Percentiles rank a stretch among this genome's conserved stretches.
These are phyloP conservation scores for Crossocerus cetratus DNA, from an alignment of 2,888 invertebrate genomes.

Conservation along the genomic window DNA sequence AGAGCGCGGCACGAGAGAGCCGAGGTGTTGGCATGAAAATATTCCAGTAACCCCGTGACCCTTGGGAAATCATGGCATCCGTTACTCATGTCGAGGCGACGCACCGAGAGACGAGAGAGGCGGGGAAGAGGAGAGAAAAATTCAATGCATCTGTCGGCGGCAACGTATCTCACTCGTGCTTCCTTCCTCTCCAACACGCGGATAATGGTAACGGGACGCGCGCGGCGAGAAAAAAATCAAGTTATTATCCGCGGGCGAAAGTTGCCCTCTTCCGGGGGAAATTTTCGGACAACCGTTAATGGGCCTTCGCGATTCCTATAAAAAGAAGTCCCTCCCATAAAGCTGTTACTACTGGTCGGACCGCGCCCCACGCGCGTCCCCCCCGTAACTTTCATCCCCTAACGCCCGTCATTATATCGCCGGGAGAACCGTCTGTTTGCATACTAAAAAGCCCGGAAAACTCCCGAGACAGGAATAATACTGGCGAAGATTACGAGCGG, in stretches of 20 bases:
- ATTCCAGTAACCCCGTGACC: slow-evolving; percentile 45
- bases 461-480: slow-evolving; percentile 68
- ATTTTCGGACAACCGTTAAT: too few relatives aligned
- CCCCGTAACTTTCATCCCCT: slow-evolving; percentile 39
- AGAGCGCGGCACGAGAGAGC: slow-evolving; percentile 36
- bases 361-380: slow-evolving; percentile 11
- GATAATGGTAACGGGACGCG: slow-evolving; percentile 24
- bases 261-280: neutral
- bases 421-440: slow-evolving; percentile 69
- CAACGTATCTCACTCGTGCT: slow-evolving; percentile 23
- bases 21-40: slow-evolving; percentile 54
- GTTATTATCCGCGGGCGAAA: neutral
- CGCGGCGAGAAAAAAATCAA: neutral
- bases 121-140: slow-evolving; percentile 49
- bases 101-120: neutral
- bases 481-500: slow-evolving; percentile 55
- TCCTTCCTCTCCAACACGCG: slow-evolving; percentile 19
- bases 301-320: slow-evolving; percentile 19
- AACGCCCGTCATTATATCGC: slow-evolving; percentile 61
- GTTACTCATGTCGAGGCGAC: slow-evolving; percentile 48
- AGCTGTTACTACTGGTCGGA: slow-evolving; percentile 25
- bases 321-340: slow-evolving; percentile 33
- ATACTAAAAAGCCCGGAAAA: slow-evolving; percentile 70
- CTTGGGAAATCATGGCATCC: slow-evolving; percentile 61
- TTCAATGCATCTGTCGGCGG: slow-evolving; percentile 56